Percentiles rank a stretch among this genome's conserved stretches.
phyloP scores from a whole-genome alignment of 2,113 vertebrate genomes.

The Carollia perspicillata region DNA sequence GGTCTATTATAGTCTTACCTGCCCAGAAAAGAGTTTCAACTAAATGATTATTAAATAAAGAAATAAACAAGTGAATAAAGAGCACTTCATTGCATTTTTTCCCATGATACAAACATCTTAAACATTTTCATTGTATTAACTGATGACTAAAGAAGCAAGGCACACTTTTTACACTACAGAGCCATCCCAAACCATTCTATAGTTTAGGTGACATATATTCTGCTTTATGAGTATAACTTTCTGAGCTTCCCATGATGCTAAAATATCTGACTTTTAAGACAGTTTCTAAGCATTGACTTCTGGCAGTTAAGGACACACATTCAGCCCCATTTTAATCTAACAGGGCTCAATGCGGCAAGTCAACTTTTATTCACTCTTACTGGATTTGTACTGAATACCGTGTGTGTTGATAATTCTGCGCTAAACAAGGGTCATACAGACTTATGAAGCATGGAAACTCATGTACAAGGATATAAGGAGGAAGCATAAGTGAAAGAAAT shows the following conservation, averaged over 20 bases:
- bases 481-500: background rate
- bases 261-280: background rate
- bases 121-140: background rate
- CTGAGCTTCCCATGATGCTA: background rate
- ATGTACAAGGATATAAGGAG: background rate
- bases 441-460: background rate
- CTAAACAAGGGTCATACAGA: background rate
- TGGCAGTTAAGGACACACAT: background rate
- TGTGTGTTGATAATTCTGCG: background rate
- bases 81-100: background rate
- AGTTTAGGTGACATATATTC: background rate
- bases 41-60: background rate
- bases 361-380: background rate
- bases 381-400: background rate
- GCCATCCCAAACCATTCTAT: background rate
- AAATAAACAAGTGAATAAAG: background rate
- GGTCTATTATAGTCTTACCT: background rate
- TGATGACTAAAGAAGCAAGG: background rate
- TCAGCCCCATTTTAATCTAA: background rate
- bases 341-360: background rate
- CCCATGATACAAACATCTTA: background rate
- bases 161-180: background rate
- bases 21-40: background rate
- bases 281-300: background rate
- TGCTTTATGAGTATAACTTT: background rate